A percentile compares a stretch with the other conserved stretches of the same genome.
phyloP scores from a whole-genome alignment of 30 jellyfish, hydroid and myxozoan genomes.

The Hydra vulgaris region DNA sequence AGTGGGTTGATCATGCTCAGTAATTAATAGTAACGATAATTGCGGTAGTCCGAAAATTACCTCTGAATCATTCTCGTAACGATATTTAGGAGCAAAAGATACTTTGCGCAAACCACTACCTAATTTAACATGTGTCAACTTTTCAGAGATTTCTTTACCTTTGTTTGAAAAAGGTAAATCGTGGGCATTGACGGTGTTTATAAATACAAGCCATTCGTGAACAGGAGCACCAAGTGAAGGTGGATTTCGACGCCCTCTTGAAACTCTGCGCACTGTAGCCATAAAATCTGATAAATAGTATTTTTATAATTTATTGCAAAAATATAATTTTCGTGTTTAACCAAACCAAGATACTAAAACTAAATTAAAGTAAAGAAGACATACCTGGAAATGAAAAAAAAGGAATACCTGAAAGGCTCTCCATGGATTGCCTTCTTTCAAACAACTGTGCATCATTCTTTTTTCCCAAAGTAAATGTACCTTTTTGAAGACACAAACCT shows the following conservation, averaged over 20 bases:
- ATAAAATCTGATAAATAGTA: constrained; percentile 45
- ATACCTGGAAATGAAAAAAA: no score
- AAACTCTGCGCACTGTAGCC: constrained; percentile 94
- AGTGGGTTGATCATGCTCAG: constrained; percentile 98
- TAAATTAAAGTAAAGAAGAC: not conserved
- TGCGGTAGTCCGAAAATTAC: constrained; percentile 80
- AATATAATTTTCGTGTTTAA: not conserved
- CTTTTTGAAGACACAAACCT: constrained; percentile 58
- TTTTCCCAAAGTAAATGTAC: constrained; percentile 41
- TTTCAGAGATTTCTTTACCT: constrained; percentile 18
- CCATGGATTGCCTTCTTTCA: not conserved
- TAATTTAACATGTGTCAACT: constrained; percentile 31
- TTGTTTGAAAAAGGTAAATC: constrained; percentile 39
- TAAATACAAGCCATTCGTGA: constrained; percentile 83
- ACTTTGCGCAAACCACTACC: constrained; percentile 63
- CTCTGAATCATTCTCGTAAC: constrained; percentile 92
- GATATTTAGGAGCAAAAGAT: constrained; percentile 93
- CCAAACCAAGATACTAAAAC: not conserved
- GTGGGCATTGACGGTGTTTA: constrained; percentile 57
- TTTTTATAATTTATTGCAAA: not conserved
- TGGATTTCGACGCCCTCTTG: constrained; percentile 96
- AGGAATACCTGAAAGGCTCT: not conserved
- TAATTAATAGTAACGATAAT: constrained; percentile 43
- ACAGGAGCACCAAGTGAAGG: constrained; percentile 97
- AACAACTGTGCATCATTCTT: not conserved